Evolutionary conservation across 2,113 vertebrate genomes (phyloP).

Genomic region (Galbula dea): DNA sequence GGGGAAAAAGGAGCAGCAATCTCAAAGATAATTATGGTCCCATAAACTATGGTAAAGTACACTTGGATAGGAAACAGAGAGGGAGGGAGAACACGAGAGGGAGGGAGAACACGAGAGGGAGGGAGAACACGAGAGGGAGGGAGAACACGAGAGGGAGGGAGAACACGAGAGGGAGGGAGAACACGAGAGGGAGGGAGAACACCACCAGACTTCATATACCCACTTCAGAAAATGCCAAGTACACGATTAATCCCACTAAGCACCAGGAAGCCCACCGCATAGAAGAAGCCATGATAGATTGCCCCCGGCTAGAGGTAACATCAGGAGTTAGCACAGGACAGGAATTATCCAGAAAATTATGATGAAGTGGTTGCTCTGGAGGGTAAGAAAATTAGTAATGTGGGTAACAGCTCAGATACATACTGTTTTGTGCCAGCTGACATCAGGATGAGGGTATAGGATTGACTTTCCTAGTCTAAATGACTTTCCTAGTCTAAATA

Average conservation of each 20-base stretch:
- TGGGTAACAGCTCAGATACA: background rate
- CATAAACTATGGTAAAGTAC: background rate
- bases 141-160: too few species aligned
- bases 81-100: too few species aligned
- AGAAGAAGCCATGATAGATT: fast-evolving
- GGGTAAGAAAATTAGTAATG: background rate
- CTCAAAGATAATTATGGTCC: background rate
- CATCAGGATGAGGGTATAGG: background rate
- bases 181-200: too few species aligned
- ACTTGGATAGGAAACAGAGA: background rate
- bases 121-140: too few species aligned
- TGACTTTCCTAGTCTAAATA: background rate
- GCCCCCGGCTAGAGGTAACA: background rate
- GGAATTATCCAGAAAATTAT: background rate
- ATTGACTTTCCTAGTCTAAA: background rate
- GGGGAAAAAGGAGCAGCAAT: background rate
- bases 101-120: too few species aligned
- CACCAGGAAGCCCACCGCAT: background rate
- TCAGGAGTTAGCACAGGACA: fast-evolving
- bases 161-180: too few species aligned
- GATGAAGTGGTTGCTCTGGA: background rate
- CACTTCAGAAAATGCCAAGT: background rate
- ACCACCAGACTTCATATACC: background rate
- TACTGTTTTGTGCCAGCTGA: background rate
- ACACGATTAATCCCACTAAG: background rate